Evolutionary conservation across 2,797 vertebrate species (phyloP).

Genomic region (Macroramphosus scolopax): DNA sequence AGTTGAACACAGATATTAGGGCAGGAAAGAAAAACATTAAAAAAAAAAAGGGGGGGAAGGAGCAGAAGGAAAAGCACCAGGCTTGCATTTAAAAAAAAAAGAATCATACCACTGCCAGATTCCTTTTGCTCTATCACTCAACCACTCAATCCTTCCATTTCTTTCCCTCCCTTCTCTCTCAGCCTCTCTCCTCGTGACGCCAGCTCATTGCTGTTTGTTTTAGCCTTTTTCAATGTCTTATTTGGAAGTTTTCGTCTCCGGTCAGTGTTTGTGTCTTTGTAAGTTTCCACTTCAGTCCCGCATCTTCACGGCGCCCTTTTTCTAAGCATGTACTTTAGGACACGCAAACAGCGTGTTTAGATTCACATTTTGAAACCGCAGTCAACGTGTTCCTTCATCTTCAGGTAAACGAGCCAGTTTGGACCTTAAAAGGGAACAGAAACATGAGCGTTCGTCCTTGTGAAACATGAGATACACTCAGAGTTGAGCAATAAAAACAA

Average conservation of each 20-base stretch:
- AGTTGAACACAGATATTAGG: slow-evolving; percentile 29
- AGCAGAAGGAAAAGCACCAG: slow-evolving; percentile 46
- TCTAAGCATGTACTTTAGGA: slow-evolving; percentile 49
- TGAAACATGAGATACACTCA: slow-evolving; percentile 38
- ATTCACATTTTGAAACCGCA: slow-evolving; percentile 35
- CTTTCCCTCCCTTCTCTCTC: slow-evolving; percentile 31
- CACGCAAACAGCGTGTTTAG: slow-evolving; percentile 30
- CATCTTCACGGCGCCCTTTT: slow-evolving; percentile 32
- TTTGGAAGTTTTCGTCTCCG: slow-evolving; percentile 54
- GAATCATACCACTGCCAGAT: slow-evolving; percentile 63
- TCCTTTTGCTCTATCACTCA: slow-evolving; percentile 59
- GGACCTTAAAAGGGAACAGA: slow-evolving; percentile 52
- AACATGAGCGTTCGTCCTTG: slow-evolving; percentile 15
- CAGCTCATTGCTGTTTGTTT: slow-evolving; percentile 83
- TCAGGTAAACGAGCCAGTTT: slow-evolving; percentile 56
- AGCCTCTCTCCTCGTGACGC: slow-evolving; percentile 62
- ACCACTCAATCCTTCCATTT: slow-evolving; percentile 44
- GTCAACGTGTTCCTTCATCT: slow-evolving; percentile 45
- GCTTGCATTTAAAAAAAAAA: slow-evolving; percentile 31
- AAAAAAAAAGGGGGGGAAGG: slow-evolving; percentile 39
- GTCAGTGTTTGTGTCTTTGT: slow-evolving; percentile 66
- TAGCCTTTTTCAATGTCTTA: slow-evolving; percentile 72
- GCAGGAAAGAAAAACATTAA: slow-evolving; percentile 29
- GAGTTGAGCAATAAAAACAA: slow-evolving; percentile 47
- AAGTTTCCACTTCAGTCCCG: slow-evolving; percentile 60